Evolutionary conservation across 1,140 invertebrate species (phyloP).

Genomic region (Atopsyche davidsoni): DNA sequence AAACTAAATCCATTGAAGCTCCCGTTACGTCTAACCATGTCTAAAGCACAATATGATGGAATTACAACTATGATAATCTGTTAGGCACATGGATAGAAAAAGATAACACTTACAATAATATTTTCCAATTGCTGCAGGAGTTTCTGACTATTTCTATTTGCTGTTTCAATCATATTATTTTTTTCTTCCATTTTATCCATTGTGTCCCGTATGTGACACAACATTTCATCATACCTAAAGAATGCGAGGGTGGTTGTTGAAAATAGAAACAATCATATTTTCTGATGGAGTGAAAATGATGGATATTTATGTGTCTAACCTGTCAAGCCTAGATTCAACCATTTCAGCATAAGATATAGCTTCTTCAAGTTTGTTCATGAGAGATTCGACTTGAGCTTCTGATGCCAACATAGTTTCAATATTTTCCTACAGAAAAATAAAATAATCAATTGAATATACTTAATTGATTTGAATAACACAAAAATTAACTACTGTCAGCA

Average conservation of each 20-base stretch:
- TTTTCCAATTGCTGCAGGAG: conserved; percentile 73
- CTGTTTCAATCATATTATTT: conserved; percentile 80
- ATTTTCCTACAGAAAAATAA: conserved; percentile 57
- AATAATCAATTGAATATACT: neutral
- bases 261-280: no score
- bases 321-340: conserved; percentile 66
- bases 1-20: conserved; percentile 32
- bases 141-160: conserved; percentile 77
- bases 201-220: conserved; percentile 74
- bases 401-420: conserved; percentile 81
- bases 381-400: conserved; percentile 71
- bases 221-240: conserved; percentile 65
- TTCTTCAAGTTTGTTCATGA: conserved; percentile 80
- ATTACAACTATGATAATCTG: conserved; percentile 2
- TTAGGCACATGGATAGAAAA: conserved; percentile 27
- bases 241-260: neutral
- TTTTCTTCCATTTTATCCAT: conserved; percentile 90
- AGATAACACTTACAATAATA: conserved; percentile 61
- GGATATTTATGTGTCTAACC: conserved; percentile 12
- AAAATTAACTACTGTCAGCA: no score
- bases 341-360: conserved; percentile 71
- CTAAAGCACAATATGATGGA: conserved; percentile 37
- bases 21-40: conserved; percentile 63
- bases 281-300: no score
- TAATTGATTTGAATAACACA: no score